These are phyloP conservation scores for Aphis gossypii DNA, from an alignment of 1,140 invertebrate species.

Conservation along the genomic window DNA sequence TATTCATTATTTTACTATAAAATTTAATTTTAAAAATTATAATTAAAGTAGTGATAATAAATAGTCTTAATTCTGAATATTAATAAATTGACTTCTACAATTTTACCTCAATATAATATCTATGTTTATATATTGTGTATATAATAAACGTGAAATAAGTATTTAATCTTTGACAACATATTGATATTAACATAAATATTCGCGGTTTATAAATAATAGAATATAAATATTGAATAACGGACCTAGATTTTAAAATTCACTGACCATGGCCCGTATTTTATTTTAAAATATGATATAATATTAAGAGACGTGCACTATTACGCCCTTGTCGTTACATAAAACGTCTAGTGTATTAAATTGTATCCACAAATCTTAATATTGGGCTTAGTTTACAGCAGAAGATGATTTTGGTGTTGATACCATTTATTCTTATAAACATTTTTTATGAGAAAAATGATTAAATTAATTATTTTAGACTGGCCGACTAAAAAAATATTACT, in stretches of 20 bases:
- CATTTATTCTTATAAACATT: neutral
- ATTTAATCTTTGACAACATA: neutral
- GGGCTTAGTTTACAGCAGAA: neutral
- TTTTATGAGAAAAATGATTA: neutral
- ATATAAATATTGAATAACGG: conserved; percentile 39
- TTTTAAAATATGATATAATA: conserved; percentile 56
- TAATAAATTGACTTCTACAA: neutral
- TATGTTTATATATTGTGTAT: neutral
- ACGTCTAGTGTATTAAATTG: neutral
- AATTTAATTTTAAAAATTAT: neutral
- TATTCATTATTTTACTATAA: neutral
- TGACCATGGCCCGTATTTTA: conserved; percentile 51
- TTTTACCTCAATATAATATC: neutral
- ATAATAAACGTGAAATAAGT: neutral
- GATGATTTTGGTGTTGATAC: neutral
- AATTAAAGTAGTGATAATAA: neutral
- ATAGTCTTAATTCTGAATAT: neutral
- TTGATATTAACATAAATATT: conserved; percentile 1
- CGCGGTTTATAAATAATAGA: neutral
- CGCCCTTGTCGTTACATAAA: conserved; percentile 49
- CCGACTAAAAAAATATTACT: neutral
- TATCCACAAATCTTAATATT: neutral
- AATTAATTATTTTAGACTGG: neutral
- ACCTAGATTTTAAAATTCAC: conserved; percentile 58
- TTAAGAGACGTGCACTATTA: conserved; percentile 10